Conservation (phyloP, 2,888 invertebrate species). For the Polydesmus complanatus region DNA sequence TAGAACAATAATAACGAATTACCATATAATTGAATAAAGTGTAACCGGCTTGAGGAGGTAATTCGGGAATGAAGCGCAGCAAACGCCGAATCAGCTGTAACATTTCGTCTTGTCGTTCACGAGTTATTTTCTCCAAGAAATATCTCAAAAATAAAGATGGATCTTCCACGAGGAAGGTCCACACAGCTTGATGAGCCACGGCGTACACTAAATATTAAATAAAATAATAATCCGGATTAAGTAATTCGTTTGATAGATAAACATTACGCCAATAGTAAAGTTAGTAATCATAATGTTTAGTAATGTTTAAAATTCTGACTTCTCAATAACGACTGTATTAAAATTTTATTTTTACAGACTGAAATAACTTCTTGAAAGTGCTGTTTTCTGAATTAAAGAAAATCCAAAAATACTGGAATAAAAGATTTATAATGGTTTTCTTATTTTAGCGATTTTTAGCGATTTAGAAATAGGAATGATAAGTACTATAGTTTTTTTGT, state of each 20-base stretch:
- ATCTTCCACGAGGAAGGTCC: constrained; percentile 96
- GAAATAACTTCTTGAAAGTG: too few relatives aligned
- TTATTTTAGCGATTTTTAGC: too few relatives aligned
- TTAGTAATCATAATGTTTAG: neutral
- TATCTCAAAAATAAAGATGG: constrained; percentile 89
- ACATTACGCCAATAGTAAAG: neutral
- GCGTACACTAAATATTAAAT: constrained; percentile 40
- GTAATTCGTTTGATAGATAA: neutral
- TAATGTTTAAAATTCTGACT: neutral
- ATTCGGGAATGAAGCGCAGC: constrained; percentile 77
- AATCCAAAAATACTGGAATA: too few relatives aligned
- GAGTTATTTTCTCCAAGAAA: constrained; percentile 84
- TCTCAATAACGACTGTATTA: too few relatives aligned
- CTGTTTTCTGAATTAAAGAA: too few relatives aligned
- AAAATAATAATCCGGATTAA: neutral
- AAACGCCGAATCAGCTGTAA: constrained; percentile 80
- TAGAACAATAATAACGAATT: constrained; percentile 19
- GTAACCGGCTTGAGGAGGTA: constrained; percentile 95
- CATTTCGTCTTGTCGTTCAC: constrained; percentile 86
- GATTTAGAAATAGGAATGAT: too few relatives aligned
- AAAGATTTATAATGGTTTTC: too few relatives aligned
- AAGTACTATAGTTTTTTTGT: too few relatives aligned
- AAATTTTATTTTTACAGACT: too few relatives aligned
- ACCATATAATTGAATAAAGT: constrained; percentile 94
- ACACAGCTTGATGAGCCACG: constrained; percentile 61